Evolutionary conservation across 1,140 invertebrate genomes (phyloP), one percentile per base, ranked within the genome.

Genomic region (Hypothenemus hampei): DNA sequence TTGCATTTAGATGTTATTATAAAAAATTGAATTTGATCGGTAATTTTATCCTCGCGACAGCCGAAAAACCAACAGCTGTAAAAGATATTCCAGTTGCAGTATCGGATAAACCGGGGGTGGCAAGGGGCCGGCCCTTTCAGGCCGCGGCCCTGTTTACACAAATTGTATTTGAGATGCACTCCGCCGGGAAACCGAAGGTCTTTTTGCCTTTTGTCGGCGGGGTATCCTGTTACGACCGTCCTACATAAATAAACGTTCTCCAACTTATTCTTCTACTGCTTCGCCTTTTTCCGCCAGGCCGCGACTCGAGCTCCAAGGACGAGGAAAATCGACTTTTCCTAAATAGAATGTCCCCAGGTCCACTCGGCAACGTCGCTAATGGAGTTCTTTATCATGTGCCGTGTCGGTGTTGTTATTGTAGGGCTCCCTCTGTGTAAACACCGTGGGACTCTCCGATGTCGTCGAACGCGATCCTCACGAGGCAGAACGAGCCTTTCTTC

Each of bases 101-200:
- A 19, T 40, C 36, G 36, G 36, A 40, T 39, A 50, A 50, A 50
- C 24, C 26, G 45, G 24, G 40, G 10, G 48, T 21, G 23, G 21
- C 39, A n/a, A n/a, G n/a, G n/a, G n/a, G n/a, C n/a, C n/a, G n/a
- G n/a, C 21, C n/a, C 33, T 44, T 18, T 29, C 37, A 20, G 21
- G 16, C 15, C 8, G 15, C 21, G 39, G n/a, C 48, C 49, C 47
- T 58, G 46, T 58, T 58, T 49, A 57, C 59, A 61, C 57, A 61
- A 58, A 61, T 61, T 50, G 57, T 61, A 50, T 58, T 61, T 57
- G 57, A 54, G 57, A 58, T 61, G 56, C 56, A 58, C 54, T 57
- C 59, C 59, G 44, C 31, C 39, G 54, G 43, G 58, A 58, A 61
- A 61, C 56, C 51, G 45, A 53, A 61, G 45, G 41, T 47, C 44